phyloP scores from a whole-genome alignment of 30 jellyfish, hydroid and myxozoan genomes.

The Aurelia aurita region DNA sequence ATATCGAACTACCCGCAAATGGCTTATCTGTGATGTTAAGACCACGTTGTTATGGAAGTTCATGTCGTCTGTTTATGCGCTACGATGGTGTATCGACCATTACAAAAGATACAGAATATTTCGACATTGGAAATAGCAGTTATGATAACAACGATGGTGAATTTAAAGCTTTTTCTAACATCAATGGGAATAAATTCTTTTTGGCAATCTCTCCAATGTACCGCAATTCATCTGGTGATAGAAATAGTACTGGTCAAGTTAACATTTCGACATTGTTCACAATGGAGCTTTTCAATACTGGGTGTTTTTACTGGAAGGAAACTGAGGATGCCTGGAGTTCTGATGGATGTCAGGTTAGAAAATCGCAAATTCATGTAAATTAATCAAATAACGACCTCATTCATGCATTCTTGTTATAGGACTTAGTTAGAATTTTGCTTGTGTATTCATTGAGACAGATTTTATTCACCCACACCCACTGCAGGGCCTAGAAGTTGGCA shows the following conservation, averaged over 20 bases:
- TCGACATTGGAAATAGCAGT: background rate
- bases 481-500: too few species aligned
- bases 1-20: constrained; percentile 21
- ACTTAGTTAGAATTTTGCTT: too few species aligned
- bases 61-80: constrained; percentile 16
- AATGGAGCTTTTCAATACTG: constrained; percentile 39
- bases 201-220: background rate
- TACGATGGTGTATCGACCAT: background rate
- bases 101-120: background rate
- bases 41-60: constrained; percentile 38
- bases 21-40: constrained; percentile 14
- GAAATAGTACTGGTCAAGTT: background rate
- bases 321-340: constrained; percentile 41
- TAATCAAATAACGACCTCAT: too few species aligned
- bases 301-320: constrained; percentile 77
- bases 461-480: too few species aligned
- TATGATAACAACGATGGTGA: background rate
- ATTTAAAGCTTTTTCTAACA: background rate
- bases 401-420: too few species aligned
- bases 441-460: too few species aligned
- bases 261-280: too few species aligned
- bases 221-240: background rate
- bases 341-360: constrained; percentile 76
- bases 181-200: background rate
- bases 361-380: background rate